A percentile compares a stretch with the other conserved stretches of the same genome.
These are phyloP conservation scores for Lacerta bilineata DNA, from an alignment of 2,797 vertebrate species.

Conservation along the genomic window DNA sequence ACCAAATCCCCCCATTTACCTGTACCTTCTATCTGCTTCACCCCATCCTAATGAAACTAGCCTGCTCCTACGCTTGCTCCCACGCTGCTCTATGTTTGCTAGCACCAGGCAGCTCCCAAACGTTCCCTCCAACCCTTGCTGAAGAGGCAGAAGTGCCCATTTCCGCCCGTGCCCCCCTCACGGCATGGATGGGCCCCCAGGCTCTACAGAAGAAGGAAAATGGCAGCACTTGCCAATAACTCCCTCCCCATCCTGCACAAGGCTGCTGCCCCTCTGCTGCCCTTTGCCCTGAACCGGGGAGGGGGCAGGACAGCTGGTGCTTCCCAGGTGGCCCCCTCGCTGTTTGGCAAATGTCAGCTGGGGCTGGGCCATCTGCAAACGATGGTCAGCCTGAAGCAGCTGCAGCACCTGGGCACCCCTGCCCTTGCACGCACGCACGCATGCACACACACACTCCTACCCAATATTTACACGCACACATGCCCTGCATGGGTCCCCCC, in stretches of 20 bases:
- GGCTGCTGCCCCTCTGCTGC: not conserved
- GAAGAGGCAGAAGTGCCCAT: not conserved
- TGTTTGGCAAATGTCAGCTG: not conserved
- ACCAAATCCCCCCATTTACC: constrained; percentile 3
- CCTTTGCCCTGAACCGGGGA: not conserved
- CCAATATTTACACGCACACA: not conserved
- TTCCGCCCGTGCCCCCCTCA: rapidly evolving
- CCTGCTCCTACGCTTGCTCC: constrained; percentile 10
- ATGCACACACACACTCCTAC: not conserved
- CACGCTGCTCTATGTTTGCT: not conserved
- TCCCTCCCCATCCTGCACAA: too few relatives aligned
- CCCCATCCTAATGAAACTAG: not conserved
- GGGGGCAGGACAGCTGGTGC: not conserved
- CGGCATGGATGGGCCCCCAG: not conserved
- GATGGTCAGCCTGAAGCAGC: too few relatives aligned
- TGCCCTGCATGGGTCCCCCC: not conserved
- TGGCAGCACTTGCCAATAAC: not conserved
- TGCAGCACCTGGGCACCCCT: not conserved
- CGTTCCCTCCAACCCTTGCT: not conserved
- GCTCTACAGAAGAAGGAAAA: not conserved
- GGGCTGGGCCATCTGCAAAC: too few relatives aligned
- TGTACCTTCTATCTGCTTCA: constrained; percentile 50
- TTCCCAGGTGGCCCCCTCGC: not conserved
- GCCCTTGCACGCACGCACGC: too few relatives aligned
- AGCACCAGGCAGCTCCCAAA: not conserved